Evolutionary conservation across 2,888 invertebrate species (phyloP), one percentile per base, ranked within the genome.

Genomic region (Tuta absoluta): DNA sequence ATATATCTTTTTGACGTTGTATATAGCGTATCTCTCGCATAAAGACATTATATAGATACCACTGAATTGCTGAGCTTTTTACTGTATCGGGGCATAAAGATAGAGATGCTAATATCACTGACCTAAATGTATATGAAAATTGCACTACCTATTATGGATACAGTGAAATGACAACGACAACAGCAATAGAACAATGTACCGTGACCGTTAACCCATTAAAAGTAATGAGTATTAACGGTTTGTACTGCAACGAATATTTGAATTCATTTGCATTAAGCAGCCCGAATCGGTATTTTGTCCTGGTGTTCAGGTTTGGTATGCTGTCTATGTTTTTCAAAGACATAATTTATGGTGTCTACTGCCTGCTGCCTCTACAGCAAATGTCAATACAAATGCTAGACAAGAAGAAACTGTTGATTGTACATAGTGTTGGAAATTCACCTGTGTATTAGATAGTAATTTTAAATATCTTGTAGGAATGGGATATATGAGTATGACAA

Each of bases 141-240:
- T 56, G 17, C 28, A 56, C 33, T 33, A 56, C 56, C 56, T 56
- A 56, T n/a, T 56, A 56, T 33, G 33, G 56, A 56, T 24, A 56
- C 28, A 53, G 17, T 33, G 56, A 33, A 61, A 33, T 61, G 61
- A 49, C 49, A 61, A 19, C 41, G 23, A 19, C 24, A 61, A 48
- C 28, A n/a, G 48, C 38, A 61, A 61, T 61, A 61, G 49, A 48
- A 61, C 61, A 49, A 61, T 61, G 48, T 49, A 61, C 17, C 41
- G 38, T 51, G 38, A 51, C 63, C 63, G 63, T 59, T 64, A 64
- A 64, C 59, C 63, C 63, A 64, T 64, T 64, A 64, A 59, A 63
- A 63, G 63, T 51, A 64, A 59, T 59, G 58, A 33, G 59, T 53
- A 53, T 51, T 64, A 63, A 59, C 59, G 58, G 63, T 63, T 57